A percentile compares a stretch with the other conserved stretches of the same genome.
Evolutionary conservation across 2,888 invertebrate genomes (phyloP).

Genomic region (Agrotis segetum): DNA sequence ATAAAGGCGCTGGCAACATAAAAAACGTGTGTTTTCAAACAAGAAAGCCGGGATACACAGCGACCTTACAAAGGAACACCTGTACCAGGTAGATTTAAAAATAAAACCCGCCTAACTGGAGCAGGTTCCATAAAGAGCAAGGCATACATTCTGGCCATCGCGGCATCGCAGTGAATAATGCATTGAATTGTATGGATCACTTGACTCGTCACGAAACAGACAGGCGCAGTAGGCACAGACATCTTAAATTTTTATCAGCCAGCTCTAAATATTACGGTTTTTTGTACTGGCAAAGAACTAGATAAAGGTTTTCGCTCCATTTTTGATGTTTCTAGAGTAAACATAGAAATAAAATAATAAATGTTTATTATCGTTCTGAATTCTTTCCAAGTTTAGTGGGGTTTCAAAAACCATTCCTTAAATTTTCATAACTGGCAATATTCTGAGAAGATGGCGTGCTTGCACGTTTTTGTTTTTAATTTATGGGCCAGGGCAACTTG

Average conservation of each 20-base stretch:
- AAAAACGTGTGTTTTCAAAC: slow-evolving; percentile 59
- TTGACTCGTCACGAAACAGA: slow-evolving; percentile 17
- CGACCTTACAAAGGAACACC: slow-evolving; percentile 73
- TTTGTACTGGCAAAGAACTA: slow-evolving; percentile 19
- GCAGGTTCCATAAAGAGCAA: slow-evolving; percentile 64
- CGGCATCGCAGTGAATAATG: slow-evolving; percentile 47
- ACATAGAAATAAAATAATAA: slow-evolving; percentile 38
- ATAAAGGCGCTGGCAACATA: slow-evolving; percentile 43
- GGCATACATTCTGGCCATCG: slow-evolving; percentile 52
- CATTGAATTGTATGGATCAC: slow-evolving; percentile 37
- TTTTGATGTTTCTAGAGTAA: slow-evolving; percentile 36
- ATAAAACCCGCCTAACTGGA: slow-evolving; percentile 70
- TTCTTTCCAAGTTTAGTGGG: slow-evolving; percentile 19
- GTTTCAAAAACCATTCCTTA: slow-evolving; percentile 35
- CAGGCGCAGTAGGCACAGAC: background rate
- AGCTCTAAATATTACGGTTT: slow-evolving; percentile 4
- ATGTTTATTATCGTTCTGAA: slow-evolving; percentile 41
- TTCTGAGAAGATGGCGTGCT: slow-evolving; percentile 32
- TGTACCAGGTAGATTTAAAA: slow-evolving; percentile 76
- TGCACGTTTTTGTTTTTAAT: slow-evolving; percentile 26
- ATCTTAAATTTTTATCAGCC: slow-evolving; percentile 1
- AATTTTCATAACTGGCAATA: slow-evolving; percentile 37
- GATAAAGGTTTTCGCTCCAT: slow-evolving; percentile 11
- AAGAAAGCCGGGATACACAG: slow-evolving; percentile 66
- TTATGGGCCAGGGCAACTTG: slow-evolving; percentile 20